Evolutionary conservation across 1,140 invertebrate species (phyloP).

Genomic region (Saccostrea echinata): DNA sequence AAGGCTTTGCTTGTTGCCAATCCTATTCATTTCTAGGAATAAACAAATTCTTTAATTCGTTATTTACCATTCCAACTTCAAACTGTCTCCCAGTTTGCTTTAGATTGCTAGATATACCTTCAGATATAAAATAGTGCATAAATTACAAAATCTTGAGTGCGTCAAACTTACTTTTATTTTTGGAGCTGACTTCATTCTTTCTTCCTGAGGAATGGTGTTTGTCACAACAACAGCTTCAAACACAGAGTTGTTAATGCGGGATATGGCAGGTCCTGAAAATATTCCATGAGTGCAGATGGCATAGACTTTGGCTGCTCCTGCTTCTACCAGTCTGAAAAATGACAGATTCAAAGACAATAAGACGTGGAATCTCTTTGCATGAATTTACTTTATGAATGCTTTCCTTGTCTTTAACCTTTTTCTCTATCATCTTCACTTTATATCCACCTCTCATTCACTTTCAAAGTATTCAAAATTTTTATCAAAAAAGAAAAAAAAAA

Average conservation of each 20-base stretch:
- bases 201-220: slow-evolving; percentile 99
- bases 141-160: neutral
- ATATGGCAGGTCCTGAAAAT: slow-evolving; percentile 97
- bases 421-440: too few species aligned
- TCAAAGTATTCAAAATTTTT: too few species aligned
- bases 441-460: too few species aligned
- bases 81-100: too few species aligned
- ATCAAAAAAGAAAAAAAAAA: too few species aligned
- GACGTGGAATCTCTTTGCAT: neutral
- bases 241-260: slow-evolving; percentile 96
- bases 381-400: too few species aligned
- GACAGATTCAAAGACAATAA: neutral
- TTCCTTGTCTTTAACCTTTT: too few species aligned
- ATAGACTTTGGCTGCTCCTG: slow-evolving; percentile 98
- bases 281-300: slow-evolving; percentile 99
- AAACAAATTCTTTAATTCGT: too few species aligned
- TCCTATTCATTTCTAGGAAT: too few species aligned
- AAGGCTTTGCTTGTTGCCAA: too few species aligned
- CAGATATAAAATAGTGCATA: too few species aligned
- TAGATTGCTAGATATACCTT: neutral
- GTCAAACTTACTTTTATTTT: slow-evolving; percentile 91
- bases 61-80: too few species aligned
- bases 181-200: slow-evolving; percentile 95
- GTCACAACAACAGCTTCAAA: slow-evolving; percentile 99
- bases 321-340: slow-evolving; percentile 88